Percentiles rank a stretch among this genome's conserved stretches.
Evolutionary conservation across 2,797 vertebrate species (phyloP).

Genomic region (Otus scops): DNA sequence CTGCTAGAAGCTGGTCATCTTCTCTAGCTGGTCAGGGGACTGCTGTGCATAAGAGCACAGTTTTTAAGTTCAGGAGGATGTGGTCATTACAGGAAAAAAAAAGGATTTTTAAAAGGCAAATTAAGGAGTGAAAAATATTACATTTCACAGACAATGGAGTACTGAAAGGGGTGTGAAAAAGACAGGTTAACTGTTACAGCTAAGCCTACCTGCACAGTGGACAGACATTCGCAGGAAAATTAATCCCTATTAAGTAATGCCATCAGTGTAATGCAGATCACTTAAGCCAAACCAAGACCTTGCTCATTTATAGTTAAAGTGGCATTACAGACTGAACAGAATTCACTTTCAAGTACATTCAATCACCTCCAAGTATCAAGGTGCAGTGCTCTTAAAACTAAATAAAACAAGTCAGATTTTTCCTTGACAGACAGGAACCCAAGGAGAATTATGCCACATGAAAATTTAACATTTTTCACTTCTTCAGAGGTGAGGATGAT

Average conservation of each 20-base stretch:
- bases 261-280: background rate
- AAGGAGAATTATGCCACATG: background rate
- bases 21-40: background rate
- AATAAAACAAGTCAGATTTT: background rate
- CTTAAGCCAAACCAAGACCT: background rate
- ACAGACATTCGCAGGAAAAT: background rate
- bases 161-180: background rate
- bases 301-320: background rate
- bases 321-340: background rate
- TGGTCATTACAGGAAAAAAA: background rate
- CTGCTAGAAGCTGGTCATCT: background rate
- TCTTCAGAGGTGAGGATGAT: background rate
- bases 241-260: background rate
- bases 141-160: background rate
- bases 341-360: background rate
- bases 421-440: background rate
- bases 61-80: background rate
- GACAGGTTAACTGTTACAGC: background rate
- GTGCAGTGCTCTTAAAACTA: background rate
- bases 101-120: background rate
- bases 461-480: background rate
- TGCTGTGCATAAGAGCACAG: background rate
- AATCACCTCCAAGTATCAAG: background rate
- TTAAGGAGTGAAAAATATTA: background rate
- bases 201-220: rapidly evolving